Percentiles rank a stretch among this genome's conserved stretches.
Evolutionary conservation across 2,797 vertebrate genomes (phyloP).

Genomic region (Bovichtus variegatus): DNA sequence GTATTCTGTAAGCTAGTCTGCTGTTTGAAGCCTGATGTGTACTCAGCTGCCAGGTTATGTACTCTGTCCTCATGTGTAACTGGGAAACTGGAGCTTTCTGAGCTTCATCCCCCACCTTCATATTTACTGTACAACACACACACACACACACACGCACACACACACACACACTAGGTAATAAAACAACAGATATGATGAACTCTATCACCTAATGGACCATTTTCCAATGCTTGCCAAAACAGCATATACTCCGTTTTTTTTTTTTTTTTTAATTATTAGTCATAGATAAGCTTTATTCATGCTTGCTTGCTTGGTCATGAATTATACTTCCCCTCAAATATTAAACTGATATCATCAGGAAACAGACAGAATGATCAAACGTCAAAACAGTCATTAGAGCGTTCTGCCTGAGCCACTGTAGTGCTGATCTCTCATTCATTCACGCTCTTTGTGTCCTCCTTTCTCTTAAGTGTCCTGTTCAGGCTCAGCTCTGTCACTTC

Average conservation of each 20-base stretch:
- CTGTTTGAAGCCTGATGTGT: slow-evolving; percentile 36
- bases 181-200: slow-evolving; percentile 20
- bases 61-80: slow-evolving; percentile 38
- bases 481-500: not conserved
- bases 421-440: not conserved
- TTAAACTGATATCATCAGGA: slow-evolving; percentile 20
- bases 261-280: too few relatives aligned
- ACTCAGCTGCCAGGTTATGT: slow-evolving; percentile 52
- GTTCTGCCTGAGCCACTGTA: not conserved
- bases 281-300: slow-evolving; percentile 12
- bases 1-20: slow-evolving; percentile 10
- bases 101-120: not conserved
- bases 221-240: slow-evolving; percentile 23
- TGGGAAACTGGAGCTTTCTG: slow-evolving; percentile 46
- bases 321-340: slow-evolving; percentile 24
- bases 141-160: slow-evolving; percentile 1
- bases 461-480: not conserved
- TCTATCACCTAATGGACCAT: not conserved
- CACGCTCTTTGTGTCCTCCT: not conserved
- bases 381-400: not conserved
- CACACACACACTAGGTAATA: slow-evolving; percentile 10
- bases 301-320: slow-evolving; percentile 4
- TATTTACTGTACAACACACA: slow-evolving; percentile 38
- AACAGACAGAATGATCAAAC: not conserved
- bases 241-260: not conserved